Conservation (phyloP, 2,888 invertebrate genomes). For the Colostygia pectinataria region DNA sequence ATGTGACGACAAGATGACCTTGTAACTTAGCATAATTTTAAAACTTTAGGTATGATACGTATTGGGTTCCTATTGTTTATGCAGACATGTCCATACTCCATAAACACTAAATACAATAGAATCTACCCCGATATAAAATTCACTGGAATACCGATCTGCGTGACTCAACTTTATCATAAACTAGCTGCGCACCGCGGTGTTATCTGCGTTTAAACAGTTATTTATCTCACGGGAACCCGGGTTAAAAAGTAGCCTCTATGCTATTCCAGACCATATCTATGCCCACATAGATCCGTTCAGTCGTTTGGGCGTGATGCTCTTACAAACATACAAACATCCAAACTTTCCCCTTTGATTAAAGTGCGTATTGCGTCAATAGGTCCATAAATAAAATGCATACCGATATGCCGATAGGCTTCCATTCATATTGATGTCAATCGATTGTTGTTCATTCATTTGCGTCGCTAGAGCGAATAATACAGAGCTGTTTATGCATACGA, state of each 20-base stretch:
- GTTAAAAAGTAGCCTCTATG: no score
- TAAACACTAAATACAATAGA: conserved; percentile 28
- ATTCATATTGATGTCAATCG: conserved; percentile 34
- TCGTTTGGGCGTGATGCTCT: no score
- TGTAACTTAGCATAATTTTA: conserved; percentile 1
- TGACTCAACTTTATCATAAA: conserved; percentile 31
- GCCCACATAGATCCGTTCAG: no score
- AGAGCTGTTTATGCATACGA: neutral
- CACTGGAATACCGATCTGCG: conserved; percentile 14
- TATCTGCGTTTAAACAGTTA: no score
- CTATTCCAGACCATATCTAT: no score
- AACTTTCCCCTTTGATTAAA: no score
- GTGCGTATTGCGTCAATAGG: conserved; percentile 33
- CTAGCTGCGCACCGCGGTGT: no score
- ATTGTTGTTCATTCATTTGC: conserved; percentile 29
- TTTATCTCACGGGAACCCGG: no score
- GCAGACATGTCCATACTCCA: conserved; percentile 16
- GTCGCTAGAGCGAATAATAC: conserved; percentile 14
- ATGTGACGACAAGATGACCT: neutral
- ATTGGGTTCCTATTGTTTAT: conserved; percentile 1
- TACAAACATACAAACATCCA: no score
- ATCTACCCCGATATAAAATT: conserved; percentile 17
- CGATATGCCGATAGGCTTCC: conserved; percentile 29
- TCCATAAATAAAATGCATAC: conserved; percentile 31
- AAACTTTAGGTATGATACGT: neutral